Evolutionary conservation across 1,140 invertebrate genomes (phyloP), one percentile per base, ranked within the genome.

Genomic region (Drosophila pseudoananassae): DNA sequence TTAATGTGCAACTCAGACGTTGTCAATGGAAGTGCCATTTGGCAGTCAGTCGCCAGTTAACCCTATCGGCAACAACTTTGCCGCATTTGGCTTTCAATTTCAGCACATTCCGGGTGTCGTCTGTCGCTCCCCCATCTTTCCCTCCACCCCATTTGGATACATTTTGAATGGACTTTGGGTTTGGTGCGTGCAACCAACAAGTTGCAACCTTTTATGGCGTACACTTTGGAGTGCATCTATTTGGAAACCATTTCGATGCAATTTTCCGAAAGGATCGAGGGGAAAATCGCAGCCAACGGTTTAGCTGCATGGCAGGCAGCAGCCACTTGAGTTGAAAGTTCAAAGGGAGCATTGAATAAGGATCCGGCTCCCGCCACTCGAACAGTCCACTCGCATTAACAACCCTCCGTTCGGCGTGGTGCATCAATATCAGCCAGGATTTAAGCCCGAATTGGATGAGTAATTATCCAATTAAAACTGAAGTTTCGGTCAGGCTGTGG

Each of bases 401-500:
- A 45, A 47, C 43, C 52, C 27, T 29, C 14, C 5, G 0, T 36
- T 12, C 40, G 40, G 14, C 5, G 59, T 47, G 31, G 61, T 59
- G 70, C 73, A 70, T 71, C 66, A 29, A 80, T 66, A 72, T 73
- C 81, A 73, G 59, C 46, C 61, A 46, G 72, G 68, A 83, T 79
- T 77, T 43, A 88, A 88, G 54, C 76, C 54, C 57, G 61, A 52
- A 89, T 64, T 89, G 68, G 59, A 68, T 83, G 60, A 83, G 84
- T 88, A 87, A 87, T 87, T 87, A 88, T 83, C 71, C 78, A 88
- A 88, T 83, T 88, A 83, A 88, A 79, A 83, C 49, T 64, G 64
- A 77, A 80, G 75, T 69, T 72, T 60, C 50, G 46, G 58, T 38
- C 57, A 36, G 27, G 15, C 33, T 27, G 43, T 55, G 54, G 64